Conservation (phyloP, 2,113 vertebrate genomes). For the Notarius lentiginosus region DNA sequence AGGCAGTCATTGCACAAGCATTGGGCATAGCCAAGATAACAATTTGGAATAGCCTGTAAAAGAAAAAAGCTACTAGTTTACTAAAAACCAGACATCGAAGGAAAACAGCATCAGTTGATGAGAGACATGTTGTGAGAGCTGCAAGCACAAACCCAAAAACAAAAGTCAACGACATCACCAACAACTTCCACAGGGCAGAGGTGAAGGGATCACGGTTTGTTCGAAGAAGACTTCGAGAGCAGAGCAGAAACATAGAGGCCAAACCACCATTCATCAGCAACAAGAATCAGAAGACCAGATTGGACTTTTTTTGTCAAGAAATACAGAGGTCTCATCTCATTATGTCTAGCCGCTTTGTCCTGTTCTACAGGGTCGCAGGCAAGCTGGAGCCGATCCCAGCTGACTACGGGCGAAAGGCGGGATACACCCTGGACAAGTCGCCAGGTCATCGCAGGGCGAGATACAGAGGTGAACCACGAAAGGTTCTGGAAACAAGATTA, state of each 20-base stretch:
- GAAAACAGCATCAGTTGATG: background rate
- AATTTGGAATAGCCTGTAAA: background rate
- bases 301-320: no score
- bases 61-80: background rate
- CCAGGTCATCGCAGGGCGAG: no score
- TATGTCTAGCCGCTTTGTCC: no score
- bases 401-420: no score
- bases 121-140: background rate
- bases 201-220: background rate
- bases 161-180: background rate
- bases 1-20: background rate
- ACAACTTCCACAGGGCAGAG: background rate
- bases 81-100: background rate
- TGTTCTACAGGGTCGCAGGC: no score
- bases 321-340: background rate
- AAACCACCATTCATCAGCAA: background rate
- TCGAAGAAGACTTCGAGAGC: background rate
- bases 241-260: background rate
- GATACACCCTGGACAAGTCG: no score
- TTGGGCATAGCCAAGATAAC: background rate
- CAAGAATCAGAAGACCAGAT: background rate
- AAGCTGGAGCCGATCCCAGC: no score
- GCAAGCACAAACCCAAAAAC: no score
- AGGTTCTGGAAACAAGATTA: background rate
- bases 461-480: background rate